Evolutionary conservation across 2,113 vertebrate genomes (phyloP).

Genomic region (Dromaius novaehollandiae): DNA sequence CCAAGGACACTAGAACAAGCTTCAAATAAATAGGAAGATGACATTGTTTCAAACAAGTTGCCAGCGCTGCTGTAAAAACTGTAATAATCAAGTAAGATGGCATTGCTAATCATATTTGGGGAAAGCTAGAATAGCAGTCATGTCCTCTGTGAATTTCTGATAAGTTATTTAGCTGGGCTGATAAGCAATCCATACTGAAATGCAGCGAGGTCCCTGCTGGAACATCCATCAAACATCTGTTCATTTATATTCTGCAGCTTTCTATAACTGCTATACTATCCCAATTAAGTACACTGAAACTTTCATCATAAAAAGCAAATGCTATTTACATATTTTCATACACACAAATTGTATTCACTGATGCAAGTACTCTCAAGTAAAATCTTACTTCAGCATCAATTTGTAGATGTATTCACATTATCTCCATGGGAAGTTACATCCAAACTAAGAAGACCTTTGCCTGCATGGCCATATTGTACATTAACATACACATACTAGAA

Average conservation of each 20-base stretch:
- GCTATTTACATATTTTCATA: neutral
- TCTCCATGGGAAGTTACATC: neutral
- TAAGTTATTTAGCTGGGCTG: conserved; percentile 9
- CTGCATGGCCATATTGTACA: neutral
- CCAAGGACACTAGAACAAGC: neutral
- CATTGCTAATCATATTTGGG: conserved; percentile 22
- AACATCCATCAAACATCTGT: conserved; percentile 31
- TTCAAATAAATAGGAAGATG: neutral
- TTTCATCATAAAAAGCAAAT: conserved; percentile 11
- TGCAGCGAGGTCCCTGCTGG: neutral
- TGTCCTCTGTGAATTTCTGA: conserved; percentile 40
- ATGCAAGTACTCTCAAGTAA: neutral
- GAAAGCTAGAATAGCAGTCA: neutral
- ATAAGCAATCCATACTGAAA: conserved; percentile 40
- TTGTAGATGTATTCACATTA: neutral
- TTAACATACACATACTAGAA: neutral
- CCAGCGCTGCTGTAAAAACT: neutral
- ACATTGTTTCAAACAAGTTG: conserved; percentile 20
- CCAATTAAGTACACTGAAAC: conserved; percentile 20
- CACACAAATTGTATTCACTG: neutral
- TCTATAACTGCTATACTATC: conserved; percentile 17
- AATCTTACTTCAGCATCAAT: neutral
- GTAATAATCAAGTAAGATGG: conserved; percentile 19
- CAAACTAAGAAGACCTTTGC: neutral
- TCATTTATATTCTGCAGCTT: conserved; percentile 36